These are phyloP conservation scores for Heliothis subflexa DNA, from an alignment of 1,140 invertebrate species.

Conservation along the genomic window DNA sequence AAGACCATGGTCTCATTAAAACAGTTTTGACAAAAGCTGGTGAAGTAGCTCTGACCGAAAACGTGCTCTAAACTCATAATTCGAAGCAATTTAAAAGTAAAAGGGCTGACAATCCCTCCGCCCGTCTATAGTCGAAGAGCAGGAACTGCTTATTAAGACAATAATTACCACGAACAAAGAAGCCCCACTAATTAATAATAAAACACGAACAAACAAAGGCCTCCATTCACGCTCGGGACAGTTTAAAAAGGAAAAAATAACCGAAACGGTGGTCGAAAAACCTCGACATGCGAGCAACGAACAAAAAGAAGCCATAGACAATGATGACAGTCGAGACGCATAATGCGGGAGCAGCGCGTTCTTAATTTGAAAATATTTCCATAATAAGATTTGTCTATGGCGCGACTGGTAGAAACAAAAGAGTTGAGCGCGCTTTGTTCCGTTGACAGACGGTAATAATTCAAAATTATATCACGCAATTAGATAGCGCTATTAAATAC, in stretches of 20 bases:
- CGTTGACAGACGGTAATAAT: constrained; percentile 78
- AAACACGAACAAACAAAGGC: constrained; percentile 85
- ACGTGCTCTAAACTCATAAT: constrained; percentile 62
- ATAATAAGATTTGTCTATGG: constrained; percentile 86
- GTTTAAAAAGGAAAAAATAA: constrained; percentile 81
- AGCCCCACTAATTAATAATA: constrained; percentile 86
- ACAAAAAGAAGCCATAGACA: constrained; percentile 84
- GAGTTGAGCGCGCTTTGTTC: constrained; percentile 77
- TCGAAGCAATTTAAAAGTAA: constrained; percentile 67
- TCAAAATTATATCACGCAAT: constrained; percentile 80
- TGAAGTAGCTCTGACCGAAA: constrained; percentile 50
- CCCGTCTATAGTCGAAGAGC: constrained; percentile 74
- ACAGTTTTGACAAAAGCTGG: constrained; percentile 23
- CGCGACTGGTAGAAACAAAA: constrained; percentile 80
- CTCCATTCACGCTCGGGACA: constrained; percentile 84
- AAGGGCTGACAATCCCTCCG: constrained; percentile 76
- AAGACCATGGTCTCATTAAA: neutral
- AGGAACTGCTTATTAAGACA: constrained; percentile 86
- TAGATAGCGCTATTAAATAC: constrained; percentile 63
- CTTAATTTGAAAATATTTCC: constrained; percentile 86
- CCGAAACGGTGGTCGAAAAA: constrained; percentile 86
- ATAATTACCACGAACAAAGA: constrained; percentile 86
- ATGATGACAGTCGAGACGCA: constrained; percentile 85
- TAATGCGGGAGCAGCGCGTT: constrained; percentile 84
- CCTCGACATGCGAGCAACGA: constrained; percentile 82